Percentiles rank a stretch among this genome's conserved stretches.
phyloP scores from a whole-genome alignment of 53 echinoderm and acorn worm species.

The Arbacia lixula region DNA sequence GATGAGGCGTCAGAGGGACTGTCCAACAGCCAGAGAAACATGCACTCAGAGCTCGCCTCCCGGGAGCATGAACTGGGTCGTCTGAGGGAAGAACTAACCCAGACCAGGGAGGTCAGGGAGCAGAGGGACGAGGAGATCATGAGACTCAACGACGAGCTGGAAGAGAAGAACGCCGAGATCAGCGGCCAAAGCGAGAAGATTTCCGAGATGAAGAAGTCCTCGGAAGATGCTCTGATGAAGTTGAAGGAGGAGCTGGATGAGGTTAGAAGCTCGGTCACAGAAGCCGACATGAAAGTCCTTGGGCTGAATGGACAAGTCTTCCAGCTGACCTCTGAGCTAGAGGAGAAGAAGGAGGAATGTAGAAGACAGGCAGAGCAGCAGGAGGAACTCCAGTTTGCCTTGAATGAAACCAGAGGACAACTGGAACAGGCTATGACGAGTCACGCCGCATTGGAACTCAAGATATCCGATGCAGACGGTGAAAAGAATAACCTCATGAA shows the following conservation, averaged over 20 bases:
- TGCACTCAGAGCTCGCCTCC: slow-evolving; percentile 58
- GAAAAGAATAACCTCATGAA: slow-evolving; percentile 42
- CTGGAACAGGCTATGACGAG: slow-evolving; percentile 34
- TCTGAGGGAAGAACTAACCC: slow-evolving; percentile 39
- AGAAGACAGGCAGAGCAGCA: slow-evolving; percentile 25
- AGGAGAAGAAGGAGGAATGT: slow-evolving; percentile 2
- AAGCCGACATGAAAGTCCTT: slow-evolving; percentile 23
- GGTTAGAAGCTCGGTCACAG: slow-evolving; percentile 1
- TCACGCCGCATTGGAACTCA: slow-evolving; percentile 50
- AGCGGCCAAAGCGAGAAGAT: slow-evolving; percentile 21
- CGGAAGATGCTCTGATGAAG: not conserved
- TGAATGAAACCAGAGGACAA: slow-evolving; percentile 43
- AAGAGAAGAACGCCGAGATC: slow-evolving; percentile 49
- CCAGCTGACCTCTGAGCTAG: slow-evolving; percentile 31
- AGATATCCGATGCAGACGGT: slow-evolving; percentile 43
- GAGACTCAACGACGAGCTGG: slow-evolving; percentile 48
- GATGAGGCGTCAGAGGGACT: slow-evolving; percentile 71
- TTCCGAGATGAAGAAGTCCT: not conserved
- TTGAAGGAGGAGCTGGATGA: slow-evolving; percentile 32
- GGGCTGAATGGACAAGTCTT: slow-evolving; percentile 4
- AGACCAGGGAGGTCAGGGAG: slow-evolving; percentile 52
- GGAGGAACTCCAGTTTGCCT: slow-evolving; percentile 24
- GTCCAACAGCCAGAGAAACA: slow-evolving; percentile 70
- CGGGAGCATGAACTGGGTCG: slow-evolving; percentile 43
- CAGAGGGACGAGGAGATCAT: slow-evolving; percentile 55